These are phyloP conservation scores for Prietella phreatophila DNA, from an alignment of 2,113 vertebrate genomes.

Conservation along the genomic window DNA sequence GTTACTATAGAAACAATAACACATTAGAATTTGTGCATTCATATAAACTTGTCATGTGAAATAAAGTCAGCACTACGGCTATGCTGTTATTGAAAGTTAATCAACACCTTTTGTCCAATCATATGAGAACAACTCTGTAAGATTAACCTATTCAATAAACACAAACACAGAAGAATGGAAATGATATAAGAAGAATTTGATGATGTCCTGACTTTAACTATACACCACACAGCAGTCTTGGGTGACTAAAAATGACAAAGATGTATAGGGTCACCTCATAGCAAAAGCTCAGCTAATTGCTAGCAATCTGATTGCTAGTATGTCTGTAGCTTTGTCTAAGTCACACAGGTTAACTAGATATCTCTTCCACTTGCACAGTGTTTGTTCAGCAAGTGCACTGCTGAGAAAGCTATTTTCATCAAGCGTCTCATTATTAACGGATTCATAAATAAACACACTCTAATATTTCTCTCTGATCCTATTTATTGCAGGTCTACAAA, in stretches of 20 bases:
- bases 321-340: slow-evolving; percentile 86
- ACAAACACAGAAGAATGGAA: slow-evolving; percentile 84
- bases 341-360: slow-evolving; percentile 89
- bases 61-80: neutral
- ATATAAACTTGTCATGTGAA: neutral
- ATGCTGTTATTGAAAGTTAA: neutral
- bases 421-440: slow-evolving; percentile 86
- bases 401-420: slow-evolving; percentile 85
- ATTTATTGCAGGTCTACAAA: slow-evolving; percentile 88
- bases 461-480: slow-evolving; percentile 87
- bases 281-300: slow-evolving; percentile 89
- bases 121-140: slow-evolving; percentile 64
- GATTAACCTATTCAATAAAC: slow-evolving; percentile 87
- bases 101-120: neutral
- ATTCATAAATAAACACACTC: slow-evolving; percentile 90
- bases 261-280: slow-evolving; percentile 88
- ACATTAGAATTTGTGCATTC: neutral
- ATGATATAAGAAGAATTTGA: slow-evolving; percentile 92
- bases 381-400: slow-evolving; percentile 82
- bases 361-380: slow-evolving; percentile 78
- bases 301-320: slow-evolving; percentile 74
- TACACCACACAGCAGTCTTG: slow-evolving; percentile 79
- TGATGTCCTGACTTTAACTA: slow-evolving; percentile 90
- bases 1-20: neutral
- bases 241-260: slow-evolving; percentile 95